Conservation (phyloP, 2,113 vertebrate genomes). For the Microtus ochrogaster region DNA sequence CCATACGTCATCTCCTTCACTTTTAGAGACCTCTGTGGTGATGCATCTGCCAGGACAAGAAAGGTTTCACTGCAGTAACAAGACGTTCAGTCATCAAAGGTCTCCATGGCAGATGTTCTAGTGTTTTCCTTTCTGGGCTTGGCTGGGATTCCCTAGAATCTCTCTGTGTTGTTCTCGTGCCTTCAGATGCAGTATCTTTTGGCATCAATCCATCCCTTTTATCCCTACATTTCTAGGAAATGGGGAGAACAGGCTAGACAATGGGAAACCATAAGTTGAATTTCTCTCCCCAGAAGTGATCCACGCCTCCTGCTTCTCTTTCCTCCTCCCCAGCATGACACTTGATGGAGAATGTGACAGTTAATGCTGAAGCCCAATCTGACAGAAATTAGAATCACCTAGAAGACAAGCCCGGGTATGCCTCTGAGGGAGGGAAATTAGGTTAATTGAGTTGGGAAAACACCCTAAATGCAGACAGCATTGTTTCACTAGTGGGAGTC, state of each 20-base stretch:
- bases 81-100: background rate
- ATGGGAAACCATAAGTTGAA: fast-evolving
- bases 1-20: background rate
- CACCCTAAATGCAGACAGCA: background rate
- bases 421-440: background rate
- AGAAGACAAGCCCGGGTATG: background rate
- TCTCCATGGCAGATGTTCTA: no score
- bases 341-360: background rate
- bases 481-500: background rate
- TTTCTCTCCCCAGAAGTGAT: background rate
- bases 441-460: conserved; percentile 19
- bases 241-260: background rate
- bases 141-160: no score
- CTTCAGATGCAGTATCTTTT: background rate
- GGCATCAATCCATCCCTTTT: background rate
- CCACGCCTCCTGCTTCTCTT: no score
- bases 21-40: no score
- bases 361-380: no score
- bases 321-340: background rate
- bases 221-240: background rate
- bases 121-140: background rate
- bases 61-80: background rate
- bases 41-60: background rate
- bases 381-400: background rate
- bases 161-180: background rate